A percentile compares a stretch with the other conserved stretches of the same genome.
These are phyloP conservation scores for Chymomyza caudatula DNA, from an alignment of 2,888 invertebrate genomes.

Conservation along the genomic window DNA sequence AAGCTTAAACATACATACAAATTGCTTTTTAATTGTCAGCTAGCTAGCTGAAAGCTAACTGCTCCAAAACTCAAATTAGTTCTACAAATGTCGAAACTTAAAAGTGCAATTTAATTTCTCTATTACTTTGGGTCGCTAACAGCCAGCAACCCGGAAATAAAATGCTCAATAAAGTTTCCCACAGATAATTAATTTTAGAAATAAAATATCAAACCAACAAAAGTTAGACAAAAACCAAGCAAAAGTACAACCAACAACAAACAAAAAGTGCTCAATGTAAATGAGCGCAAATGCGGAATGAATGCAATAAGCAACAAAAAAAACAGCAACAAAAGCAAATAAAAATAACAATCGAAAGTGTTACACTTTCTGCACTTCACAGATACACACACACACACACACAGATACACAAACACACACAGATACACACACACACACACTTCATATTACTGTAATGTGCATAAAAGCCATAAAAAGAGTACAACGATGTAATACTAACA, in stretches of 20 bases:
- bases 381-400: constrained; percentile 41
- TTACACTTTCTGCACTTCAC: constrained; percentile 72
- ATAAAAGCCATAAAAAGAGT: constrained; percentile 20
- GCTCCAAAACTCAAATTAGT: neutral
- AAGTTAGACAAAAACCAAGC: constrained; percentile 23
- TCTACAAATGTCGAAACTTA: neutral
- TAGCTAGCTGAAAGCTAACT: neutral
- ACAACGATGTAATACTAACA: constrained; percentile 58
- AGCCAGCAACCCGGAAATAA: constrained; percentile 56
- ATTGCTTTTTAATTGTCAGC: neutral
- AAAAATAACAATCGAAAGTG: constrained; percentile 70
- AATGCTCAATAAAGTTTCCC: constrained; percentile 61
- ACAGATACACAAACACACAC: constrained; percentile 10
- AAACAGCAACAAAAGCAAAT: constrained; percentile 23
- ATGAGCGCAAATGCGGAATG: constrained; percentile 71
- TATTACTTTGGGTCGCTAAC: neutral
- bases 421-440: constrained; percentile 26
- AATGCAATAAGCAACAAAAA: constrained; percentile 49
- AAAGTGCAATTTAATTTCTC: neutral
- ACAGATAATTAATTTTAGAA: constrained; percentile 65
- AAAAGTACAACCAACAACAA: constrained; percentile 9
- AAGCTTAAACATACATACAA: neutral
- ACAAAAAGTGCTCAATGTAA: constrained; percentile 52
- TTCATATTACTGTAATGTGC: too few relatives aligned
- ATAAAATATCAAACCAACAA: constrained; percentile 20